Evolutionary conservation across 1,140 invertebrate genomes (phyloP).

Genomic region (Pachypeltis micranthus): DNA sequence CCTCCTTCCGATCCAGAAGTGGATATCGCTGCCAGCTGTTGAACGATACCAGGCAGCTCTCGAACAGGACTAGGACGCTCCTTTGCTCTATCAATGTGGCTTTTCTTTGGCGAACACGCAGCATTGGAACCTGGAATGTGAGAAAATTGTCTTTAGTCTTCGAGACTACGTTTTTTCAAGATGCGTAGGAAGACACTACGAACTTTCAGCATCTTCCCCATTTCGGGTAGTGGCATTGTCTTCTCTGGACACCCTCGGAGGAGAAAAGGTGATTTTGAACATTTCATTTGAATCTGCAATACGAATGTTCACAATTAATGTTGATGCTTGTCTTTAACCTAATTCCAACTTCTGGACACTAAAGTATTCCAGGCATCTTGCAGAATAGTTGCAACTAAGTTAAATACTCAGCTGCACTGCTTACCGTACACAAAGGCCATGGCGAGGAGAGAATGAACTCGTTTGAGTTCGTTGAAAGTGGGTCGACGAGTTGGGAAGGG

Average conservation of each 20-base stretch:
- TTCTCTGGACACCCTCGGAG: neutral
- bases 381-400: no score
- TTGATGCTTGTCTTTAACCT: no score
- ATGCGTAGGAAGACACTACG: no score
- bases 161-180: no score
- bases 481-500: conserved; percentile 74
- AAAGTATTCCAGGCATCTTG: no score
- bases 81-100: conserved; percentile 40
- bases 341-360: no score
- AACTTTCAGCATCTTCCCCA: no score
- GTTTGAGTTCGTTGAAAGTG: conserved; percentile 65
- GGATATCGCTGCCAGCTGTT: conserved; percentile 28
- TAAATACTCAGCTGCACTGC: no score
- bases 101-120: conserved; percentile 11
- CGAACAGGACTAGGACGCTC: conserved; percentile 39
- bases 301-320: no score
- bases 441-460: conserved; percentile 59
- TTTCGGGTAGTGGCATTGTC: no score
- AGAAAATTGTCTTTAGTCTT: neutral
- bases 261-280: conserved; percentile 18
- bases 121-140: neutral
- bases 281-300: conserved; percentile 23
- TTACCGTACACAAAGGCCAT: conserved; percentile 62
- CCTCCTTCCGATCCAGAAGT: conserved; percentile 31
- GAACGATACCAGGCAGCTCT: conserved; percentile 36